Base-by-base conservation (phyloP, 2,888 invertebrate genomes). In the Mimumesa dahlbomi region DNA sequence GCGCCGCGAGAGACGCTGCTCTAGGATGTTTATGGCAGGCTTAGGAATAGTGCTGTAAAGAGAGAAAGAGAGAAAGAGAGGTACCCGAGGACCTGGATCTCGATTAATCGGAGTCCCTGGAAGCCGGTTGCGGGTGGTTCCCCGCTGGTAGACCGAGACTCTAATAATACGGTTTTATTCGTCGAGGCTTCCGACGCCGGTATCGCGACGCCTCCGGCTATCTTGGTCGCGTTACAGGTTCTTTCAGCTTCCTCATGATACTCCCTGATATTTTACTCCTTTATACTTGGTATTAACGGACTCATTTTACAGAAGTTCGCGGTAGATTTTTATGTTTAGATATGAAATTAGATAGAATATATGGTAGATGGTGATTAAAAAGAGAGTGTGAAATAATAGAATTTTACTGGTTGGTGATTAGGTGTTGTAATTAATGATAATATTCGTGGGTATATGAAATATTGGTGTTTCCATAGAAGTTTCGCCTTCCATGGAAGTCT, bases 141-240 rank as follows among this genome's bases (percentile, higher is more conserved):
- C 67, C 74, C 69, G 73, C 67, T 79, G 79, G 71, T 81, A 77
- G 72, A 78, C 36, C 66, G 43, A 46, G 62, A n/a, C 74, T 76
- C 75, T 87, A 87, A 87, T 87, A 86, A 86, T 82, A 87, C 82
- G 83, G 79, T 87, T 86, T 86, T 84, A 85, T 84, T 82, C 79
- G 73, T 70, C 71, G 61, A 82, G 79, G 84, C 83, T 84, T 82
- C 85, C 78, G 83, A 85, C 81, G 78, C 75, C 77, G 79, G 70
- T 77, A 75, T 80, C 81, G 75, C 76, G 79, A 78, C 67, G 85
- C 85, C 83, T 76, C 73, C 49, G 81, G 83, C 82, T 49, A 76
- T 79, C 61, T 65, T 66, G 74, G 69, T 78, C 83, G 71, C 73
- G 76, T 79, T 69, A 61, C 73, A 49, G 71, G 45, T 40, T 49